Evolutionary conservation across 1,140 invertebrate species (phyloP).

Genomic region (Subanguina moxae): DNA sequence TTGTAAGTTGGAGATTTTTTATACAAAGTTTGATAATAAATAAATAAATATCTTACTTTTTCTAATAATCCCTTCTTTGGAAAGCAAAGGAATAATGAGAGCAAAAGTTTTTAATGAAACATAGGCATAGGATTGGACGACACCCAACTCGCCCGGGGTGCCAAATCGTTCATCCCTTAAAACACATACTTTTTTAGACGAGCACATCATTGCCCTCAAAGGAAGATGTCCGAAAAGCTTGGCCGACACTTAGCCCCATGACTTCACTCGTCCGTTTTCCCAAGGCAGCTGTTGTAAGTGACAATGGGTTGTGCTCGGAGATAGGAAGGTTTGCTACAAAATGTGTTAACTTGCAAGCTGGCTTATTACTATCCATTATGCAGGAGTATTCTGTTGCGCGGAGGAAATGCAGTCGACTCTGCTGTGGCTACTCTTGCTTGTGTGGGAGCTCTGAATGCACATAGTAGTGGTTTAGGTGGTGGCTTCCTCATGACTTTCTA

Average conservation of each 20-base stretch:
- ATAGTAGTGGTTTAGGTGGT: constrained; percentile 81
- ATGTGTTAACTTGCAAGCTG: not conserved
- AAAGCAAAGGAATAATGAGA: too few relatives aligned
- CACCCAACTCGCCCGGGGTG: too few relatives aligned
- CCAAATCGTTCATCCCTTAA: constrained; percentile 15
- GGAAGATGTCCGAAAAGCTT: not conserved
- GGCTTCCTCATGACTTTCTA: constrained; percentile 79
- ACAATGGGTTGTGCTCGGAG: constrained; percentile 50
- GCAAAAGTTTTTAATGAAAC: too few relatives aligned
- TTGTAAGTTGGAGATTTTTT: too few relatives aligned
- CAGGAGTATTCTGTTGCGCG: constrained; percentile 72
- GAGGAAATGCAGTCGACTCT: constrained; percentile 81
- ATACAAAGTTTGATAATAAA: too few relatives aligned
- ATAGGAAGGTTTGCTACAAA: constrained; percentile 39
- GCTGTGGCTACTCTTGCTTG: constrained; percentile 77
- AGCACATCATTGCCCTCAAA: not conserved
- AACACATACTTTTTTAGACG: not conserved
- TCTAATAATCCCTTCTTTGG: too few relatives aligned
- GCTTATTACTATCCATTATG: not conserved
- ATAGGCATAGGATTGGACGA: too few relatives aligned
- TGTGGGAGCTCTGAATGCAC: constrained; percentile 74
- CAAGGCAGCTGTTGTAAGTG: constrained; percentile 46
- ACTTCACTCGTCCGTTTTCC: constrained; percentile 34
- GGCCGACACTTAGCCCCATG: constrained; percentile 25
- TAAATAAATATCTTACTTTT: too few relatives aligned